Conservation (phyloP, 2,888 invertebrate species). For the Philereme transversata region DNA sequence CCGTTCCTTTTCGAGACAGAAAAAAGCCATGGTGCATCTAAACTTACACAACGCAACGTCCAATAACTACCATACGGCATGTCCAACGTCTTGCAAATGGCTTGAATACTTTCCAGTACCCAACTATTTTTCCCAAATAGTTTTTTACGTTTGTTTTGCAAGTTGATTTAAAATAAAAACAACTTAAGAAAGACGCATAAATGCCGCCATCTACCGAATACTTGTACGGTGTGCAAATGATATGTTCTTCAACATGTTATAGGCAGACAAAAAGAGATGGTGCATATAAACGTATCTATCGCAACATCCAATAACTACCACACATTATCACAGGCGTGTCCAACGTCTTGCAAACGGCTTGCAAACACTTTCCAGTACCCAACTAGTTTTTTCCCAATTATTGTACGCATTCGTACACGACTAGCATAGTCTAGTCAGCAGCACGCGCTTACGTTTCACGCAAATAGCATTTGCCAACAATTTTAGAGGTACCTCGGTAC, state of each 20-base stretch:
- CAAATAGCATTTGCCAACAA: conserved; percentile 72
- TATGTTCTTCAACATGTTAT: no score
- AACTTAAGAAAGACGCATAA: conserved; percentile 2
- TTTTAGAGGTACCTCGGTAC: conserved; percentile 46
- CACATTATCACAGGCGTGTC: conserved; percentile 5
- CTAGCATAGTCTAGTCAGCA: conserved; percentile 46
- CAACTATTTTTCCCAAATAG: no score
- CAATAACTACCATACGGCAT: no score
- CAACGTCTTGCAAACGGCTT: conserved; percentile 7
- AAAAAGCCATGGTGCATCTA: no score
- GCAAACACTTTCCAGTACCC: conserved; percentile 23
- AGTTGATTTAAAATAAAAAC: conserved; percentile 12
- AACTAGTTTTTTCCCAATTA: conserved; percentile 34
- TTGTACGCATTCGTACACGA: conserved; percentile 43
- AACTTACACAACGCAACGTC: no score
- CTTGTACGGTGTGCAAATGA: no score
- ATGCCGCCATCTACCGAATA: conserved; percentile 10
- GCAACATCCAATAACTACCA: neutral
- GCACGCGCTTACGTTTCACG: conserved; percentile 71
- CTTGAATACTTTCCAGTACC: no score
- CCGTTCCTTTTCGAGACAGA: no score
- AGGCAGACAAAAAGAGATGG: no score
- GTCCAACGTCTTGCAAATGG: no score
- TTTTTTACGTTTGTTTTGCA: conserved; percentile 45
- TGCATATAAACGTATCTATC: neutral